phyloP scores from a whole-genome alignment of 1,140 invertebrate genomes.

The Listronotus oregonensis region DNA sequence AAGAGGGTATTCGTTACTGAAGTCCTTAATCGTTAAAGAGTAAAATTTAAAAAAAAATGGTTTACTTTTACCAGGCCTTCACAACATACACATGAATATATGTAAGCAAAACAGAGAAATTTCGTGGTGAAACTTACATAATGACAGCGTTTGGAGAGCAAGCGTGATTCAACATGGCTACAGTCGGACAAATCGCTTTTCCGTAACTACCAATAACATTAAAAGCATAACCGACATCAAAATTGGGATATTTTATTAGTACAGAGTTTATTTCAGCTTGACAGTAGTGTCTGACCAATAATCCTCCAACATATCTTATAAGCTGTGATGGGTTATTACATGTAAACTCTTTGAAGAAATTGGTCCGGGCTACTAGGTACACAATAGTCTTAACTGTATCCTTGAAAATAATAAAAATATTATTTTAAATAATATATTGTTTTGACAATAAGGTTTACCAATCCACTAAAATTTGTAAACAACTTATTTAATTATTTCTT shows the following conservation, averaged over 20 bases:
- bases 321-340: slow-evolving; percentile 6
- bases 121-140: slow-evolving; percentile 24
- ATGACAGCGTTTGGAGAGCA: slow-evolving; percentile 31
- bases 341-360: slow-evolving; percentile 25
- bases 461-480: too few species aligned
- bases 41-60: too few species aligned
- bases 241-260: slow-evolving; percentile 26
- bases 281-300: slow-evolving; percentile 38
- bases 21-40: too few species aligned
- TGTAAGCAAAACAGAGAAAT: too few species aligned
- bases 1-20: too few species aligned
- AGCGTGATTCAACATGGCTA: slow-evolving; percentile 32
- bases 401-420: slow-evolving; percentile 20
- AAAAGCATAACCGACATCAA: slow-evolving; percentile 12
- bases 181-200: slow-evolving; percentile 36
- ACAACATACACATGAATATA: too few species aligned
- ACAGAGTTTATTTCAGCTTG: slow-evolving; percentile 31
- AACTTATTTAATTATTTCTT: too few species aligned
- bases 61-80: too few species aligned
- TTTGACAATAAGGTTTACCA: too few species aligned
- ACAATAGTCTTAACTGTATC: slow-evolving; percentile 16
- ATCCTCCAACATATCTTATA: slow-evolving; percentile 27
- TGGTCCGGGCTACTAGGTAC: slow-evolving; percentile 26
- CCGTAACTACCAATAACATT: slow-evolving; percentile 19
- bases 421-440: too few species aligned